Evolutionary conservation across 1,140 invertebrate species (phyloP).

Genomic region (Harpegnathos saltator): DNA sequence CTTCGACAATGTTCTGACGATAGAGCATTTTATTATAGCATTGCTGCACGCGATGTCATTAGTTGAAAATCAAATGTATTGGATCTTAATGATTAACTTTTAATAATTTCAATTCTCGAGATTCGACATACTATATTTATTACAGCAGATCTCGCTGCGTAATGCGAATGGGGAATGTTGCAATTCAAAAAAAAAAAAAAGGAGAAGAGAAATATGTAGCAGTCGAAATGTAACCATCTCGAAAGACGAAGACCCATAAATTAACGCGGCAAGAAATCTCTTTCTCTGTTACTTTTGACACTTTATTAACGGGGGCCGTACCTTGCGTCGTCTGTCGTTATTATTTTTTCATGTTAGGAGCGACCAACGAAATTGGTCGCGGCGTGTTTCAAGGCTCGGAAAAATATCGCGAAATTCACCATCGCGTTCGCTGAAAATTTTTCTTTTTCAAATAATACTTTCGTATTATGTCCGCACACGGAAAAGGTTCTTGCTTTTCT

Average conservation of each 20-base stretch:
- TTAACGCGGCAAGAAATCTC: constrained; percentile 27
- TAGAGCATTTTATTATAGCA: too few relatives aligned
- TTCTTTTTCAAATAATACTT: not conserved
- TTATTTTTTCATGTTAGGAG: constrained; percentile 1
- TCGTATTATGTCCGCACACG: not conserved
- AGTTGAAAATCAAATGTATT: too few relatives aligned
- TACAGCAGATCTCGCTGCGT: too few relatives aligned
- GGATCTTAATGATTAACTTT: too few relatives aligned
- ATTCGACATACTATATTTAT: too few relatives aligned
- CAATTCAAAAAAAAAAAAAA: too few relatives aligned
- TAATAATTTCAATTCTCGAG: too few relatives aligned
- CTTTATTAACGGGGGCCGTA: constrained; percentile 42
- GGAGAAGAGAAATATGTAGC: not conserved
- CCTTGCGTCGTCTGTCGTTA: constrained; percentile 1
- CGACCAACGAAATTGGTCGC: constrained; percentile 14
- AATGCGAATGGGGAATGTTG: too few relatives aligned
- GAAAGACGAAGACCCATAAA: constrained; percentile 17
- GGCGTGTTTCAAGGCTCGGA: constrained; percentile 14
- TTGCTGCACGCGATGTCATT: too few relatives aligned
- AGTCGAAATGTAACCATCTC: not conserved
- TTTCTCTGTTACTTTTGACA: constrained; percentile 46
- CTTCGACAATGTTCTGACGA: too few relatives aligned
- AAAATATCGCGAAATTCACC: constrained; percentile 11
- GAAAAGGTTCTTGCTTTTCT: too few relatives aligned
- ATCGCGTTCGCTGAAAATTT: not conserved